Percentiles rank a stretch among this genome's conserved stretches.
Conservation (phyloP, 2,113 vertebrate genomes). For the Gymnobelideus leadbeateri region DNA sequence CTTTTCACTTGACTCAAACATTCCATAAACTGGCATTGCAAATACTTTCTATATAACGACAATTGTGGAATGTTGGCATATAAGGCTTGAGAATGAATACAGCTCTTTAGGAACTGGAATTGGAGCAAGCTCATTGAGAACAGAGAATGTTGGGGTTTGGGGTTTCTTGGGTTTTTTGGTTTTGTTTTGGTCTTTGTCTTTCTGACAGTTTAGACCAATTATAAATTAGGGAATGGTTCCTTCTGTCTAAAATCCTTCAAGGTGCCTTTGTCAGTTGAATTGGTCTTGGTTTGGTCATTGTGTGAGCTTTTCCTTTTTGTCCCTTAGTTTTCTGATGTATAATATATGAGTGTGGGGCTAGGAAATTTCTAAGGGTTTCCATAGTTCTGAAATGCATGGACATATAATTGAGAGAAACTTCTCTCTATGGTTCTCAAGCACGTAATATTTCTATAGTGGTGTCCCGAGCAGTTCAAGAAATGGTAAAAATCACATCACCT, state of each 20-base stretch:
- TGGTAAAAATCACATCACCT: background rate
- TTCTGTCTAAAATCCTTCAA: background rate
- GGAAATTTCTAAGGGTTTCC: background rate
- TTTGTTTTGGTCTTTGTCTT: background rate
- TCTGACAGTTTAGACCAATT: background rate
- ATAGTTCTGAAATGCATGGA: background rate
- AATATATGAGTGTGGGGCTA: background rate
- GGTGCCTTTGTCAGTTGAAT: background rate
- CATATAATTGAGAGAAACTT: background rate
- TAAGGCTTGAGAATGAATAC: background rate
- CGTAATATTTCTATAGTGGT: background rate
- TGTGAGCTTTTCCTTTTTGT: background rate
- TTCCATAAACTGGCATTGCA: background rate
- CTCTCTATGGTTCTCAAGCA: background rate
- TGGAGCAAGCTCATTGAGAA: background rate
- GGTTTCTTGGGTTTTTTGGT: too few species aligned
- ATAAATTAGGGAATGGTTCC: background rate
- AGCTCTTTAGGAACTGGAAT: background rate
- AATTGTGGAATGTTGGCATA: background rate
- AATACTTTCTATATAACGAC: background rate
- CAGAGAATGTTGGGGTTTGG: too few species aligned
- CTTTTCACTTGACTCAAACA: background rate
- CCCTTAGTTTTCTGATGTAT: background rate
- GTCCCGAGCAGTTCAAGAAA: background rate
- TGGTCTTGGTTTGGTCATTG: background rate